A percentile compares a stretch with the other conserved stretches of the same genome.
Conservation (phyloP, 2,797 vertebrate genomes). For the Gymnoscopelus microlampas region DNA sequence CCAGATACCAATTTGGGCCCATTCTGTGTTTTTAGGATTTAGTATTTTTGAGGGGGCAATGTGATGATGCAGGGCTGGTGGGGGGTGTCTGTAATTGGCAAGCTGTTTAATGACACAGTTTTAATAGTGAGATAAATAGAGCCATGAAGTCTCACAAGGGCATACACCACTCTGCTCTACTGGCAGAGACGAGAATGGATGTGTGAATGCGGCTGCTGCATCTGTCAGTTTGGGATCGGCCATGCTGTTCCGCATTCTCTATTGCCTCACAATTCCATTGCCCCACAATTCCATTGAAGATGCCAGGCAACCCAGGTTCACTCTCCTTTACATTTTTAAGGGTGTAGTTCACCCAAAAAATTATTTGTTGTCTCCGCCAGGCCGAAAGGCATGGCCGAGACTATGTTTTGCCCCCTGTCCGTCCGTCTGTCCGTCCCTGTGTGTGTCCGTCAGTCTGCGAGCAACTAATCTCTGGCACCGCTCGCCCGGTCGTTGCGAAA, state of each 20-base stretch:
- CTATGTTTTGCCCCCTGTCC: too few species aligned
- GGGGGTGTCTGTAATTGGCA: conserved; percentile 62
- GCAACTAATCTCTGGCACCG: too few species aligned
- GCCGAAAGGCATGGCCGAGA: too few species aligned
- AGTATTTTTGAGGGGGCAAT: conserved; percentile 25
- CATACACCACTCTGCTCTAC: conserved; percentile 35
- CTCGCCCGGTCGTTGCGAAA: too few species aligned
- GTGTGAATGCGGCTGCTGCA: conserved; percentile 19
- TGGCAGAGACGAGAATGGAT: conserved; percentile 37
- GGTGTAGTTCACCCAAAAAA: too few species aligned
- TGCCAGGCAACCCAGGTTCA: conserved; percentile 22
- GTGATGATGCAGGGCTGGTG: conserved; percentile 18
- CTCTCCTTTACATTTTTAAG: conserved; percentile 32
- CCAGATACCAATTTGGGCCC: conserved; percentile 41
- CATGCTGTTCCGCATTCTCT: conserved; percentile 24
- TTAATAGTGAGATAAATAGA: conserved; percentile 65
- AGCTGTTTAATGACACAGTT: conserved; percentile 73
- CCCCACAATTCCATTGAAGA: conserved; percentile 16
- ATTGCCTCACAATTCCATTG: conserved; percentile 4
- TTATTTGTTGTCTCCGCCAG: too few species aligned
- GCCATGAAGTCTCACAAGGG: conserved; percentile 52
- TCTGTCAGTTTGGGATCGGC: conserved; percentile 39
- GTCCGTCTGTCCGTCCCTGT: too few species aligned
- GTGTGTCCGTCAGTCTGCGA: too few species aligned
- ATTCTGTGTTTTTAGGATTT: conserved; percentile 39